A percentile compares a stretch with the other conserved stretches of the same genome.
Conservation (phyloP, 2,797 vertebrate species). For the Hirundo rustica region DNA sequence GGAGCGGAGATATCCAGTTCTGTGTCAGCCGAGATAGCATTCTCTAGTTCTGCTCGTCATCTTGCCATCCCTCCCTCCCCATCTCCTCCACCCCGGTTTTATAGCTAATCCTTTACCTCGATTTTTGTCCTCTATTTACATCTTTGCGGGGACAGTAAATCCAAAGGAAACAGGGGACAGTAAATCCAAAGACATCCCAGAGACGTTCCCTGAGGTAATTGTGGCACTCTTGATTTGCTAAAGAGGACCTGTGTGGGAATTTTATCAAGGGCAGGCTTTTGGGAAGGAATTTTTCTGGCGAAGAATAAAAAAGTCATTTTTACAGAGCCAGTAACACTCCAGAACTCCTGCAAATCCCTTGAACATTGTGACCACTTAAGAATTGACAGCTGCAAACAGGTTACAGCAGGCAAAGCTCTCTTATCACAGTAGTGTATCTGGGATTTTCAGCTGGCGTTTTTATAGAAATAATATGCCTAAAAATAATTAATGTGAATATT, state of each 20-base stretch:
- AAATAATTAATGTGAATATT: not conserved
- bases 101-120: not conserved
- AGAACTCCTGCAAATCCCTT: not conserved
- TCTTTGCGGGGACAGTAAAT: not conserved
- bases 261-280: not conserved
- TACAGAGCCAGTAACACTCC: not conserved
- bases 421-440: not conserved
- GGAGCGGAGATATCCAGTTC: not conserved
- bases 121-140: not conserved
- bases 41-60: not conserved
- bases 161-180: not conserved
- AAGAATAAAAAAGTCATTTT: not conserved
- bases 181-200: not conserved
- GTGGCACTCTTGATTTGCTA: not conserved
- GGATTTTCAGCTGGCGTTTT: not conserved
- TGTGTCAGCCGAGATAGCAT: not conserved
- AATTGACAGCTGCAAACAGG: not conserved
- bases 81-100: not conserved
- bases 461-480: not conserved
- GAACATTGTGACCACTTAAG: not conserved
- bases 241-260: not conserved
- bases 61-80: not conserved
- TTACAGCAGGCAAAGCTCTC: not conserved
- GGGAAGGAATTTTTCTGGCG: not conserved
- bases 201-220: not conserved